phyloP scores from a whole-genome alignment of 1,140 invertebrate genomes.

The Drosophila melanica region DNA sequence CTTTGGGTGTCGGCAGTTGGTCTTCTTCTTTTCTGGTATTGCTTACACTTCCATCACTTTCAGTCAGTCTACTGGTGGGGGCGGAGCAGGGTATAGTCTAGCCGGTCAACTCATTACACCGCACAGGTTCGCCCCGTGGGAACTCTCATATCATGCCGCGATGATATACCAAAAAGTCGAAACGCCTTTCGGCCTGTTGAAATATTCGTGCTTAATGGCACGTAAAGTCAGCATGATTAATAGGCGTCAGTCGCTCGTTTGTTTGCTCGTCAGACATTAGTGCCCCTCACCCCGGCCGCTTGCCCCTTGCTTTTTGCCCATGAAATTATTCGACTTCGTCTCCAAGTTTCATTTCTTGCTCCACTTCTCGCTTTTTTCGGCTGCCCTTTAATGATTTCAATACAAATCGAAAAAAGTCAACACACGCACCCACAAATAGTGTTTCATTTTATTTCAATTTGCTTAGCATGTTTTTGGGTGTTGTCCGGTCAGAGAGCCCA shows the following conservation, averaged over 20 bases:
- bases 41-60: conserved; percentile 62
- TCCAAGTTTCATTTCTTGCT: background rate
- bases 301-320: background rate
- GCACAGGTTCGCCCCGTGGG: conserved; percentile 14
- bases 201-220: conserved; percentile 74
- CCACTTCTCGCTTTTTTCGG: conserved; percentile 1
- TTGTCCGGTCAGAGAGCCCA: conserved; percentile 38
- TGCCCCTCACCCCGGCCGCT: conserved; percentile 8
- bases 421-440: conserved; percentile 30
- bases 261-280: conserved; percentile 74
- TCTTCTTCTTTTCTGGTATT: conserved; percentile 26
- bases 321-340: conserved; percentile 8
- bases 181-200: conserved; percentile 50
- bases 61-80: background rate
- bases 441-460: conserved; percentile 78
- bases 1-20: conserved; percentile 21
- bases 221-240: conserved; percentile 81
- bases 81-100: conserved; percentile 17
- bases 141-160: conserved; percentile 40
- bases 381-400: conserved; percentile 78
- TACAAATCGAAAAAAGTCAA: conserved; percentile 55
- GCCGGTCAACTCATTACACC: conserved; percentile 27
- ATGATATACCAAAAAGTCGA: conserved; percentile 50
- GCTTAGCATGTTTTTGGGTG: conserved; percentile 54
- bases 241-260: conserved; percentile 73